phyloP scores from a whole-genome alignment of 2,888 invertebrate genomes.

The Heliconius sara region DNA sequence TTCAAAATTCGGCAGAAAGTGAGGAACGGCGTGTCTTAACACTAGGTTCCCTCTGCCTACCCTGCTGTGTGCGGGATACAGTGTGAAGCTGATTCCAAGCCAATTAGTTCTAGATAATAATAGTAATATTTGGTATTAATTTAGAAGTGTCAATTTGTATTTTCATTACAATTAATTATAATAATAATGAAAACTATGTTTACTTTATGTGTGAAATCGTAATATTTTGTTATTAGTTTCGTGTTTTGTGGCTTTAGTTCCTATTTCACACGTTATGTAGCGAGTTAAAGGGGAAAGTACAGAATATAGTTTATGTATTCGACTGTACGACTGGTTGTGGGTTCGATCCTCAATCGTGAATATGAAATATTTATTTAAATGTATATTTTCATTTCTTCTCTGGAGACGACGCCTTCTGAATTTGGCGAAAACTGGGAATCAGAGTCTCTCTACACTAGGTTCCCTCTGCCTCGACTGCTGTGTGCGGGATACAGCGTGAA shows the following conservation, averaged over 20 bases:
- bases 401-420: background rate
- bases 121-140: background rate
- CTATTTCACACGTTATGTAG: no score
- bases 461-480: background rate
- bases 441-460: background rate
- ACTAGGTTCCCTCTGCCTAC: no score
- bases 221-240: background rate
- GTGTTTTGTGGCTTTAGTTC: no score
- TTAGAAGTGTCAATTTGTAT: conserved; percentile 14
- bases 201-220: background rate
- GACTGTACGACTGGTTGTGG: no score
- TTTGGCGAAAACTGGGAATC: background rate
- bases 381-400: background rate
- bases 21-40: no score
- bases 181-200: background rate
- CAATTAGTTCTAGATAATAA: background rate
- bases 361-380: no score
- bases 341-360: no score
- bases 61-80: no score
- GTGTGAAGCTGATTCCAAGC: no score
- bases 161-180: background rate
- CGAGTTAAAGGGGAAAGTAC: no score
- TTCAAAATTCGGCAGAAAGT: no score
- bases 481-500: background rate
- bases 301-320: no score